A percentile compares a stretch with the other conserved stretches of the same genome.
Evolutionary conservation across 1,140 invertebrate genomes (phyloP).

Genomic region (Rhagoletis zephyria): DNA sequence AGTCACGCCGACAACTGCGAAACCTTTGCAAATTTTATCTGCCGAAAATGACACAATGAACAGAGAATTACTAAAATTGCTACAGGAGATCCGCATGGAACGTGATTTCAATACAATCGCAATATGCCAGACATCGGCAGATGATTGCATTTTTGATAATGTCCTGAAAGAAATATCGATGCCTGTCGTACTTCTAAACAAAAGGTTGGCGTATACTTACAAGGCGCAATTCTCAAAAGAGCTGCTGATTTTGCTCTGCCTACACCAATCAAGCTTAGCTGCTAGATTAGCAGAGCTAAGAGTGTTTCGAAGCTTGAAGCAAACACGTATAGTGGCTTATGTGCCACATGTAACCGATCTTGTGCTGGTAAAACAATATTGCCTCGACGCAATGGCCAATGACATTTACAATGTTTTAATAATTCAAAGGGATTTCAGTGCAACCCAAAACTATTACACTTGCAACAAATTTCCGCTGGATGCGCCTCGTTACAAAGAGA

Average conservation of each 20-base stretch:
- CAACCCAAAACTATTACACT: constrained; percentile 54
- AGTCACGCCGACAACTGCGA: too few species aligned
- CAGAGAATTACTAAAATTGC: not conserved
- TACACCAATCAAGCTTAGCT: not conserved
- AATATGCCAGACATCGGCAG: not conserved
- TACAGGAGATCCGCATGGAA: not conserved
- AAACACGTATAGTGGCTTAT: not conserved
- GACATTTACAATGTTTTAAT: constrained; percentile 62
- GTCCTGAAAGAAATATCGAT: not conserved
- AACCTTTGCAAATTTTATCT: not conserved
- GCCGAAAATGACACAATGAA: too few species aligned
- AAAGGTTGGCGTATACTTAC: not conserved
- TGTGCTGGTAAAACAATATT: not conserved
- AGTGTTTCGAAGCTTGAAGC: constrained; percentile 25
- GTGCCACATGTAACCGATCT: not conserved
- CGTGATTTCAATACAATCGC: not conserved
- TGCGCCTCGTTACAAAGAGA: not conserved
- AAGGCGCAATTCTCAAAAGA: not conserved
- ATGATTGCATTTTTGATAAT: not conserved
- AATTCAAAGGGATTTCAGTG: constrained; percentile 52
- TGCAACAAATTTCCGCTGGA: constrained; percentile 57
- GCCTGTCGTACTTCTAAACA: not conserved
- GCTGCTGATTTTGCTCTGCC: not conserved
- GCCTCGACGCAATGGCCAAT: not conserved
- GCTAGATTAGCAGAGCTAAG: not conserved